These are phyloP conservation scores for Naja naja DNA, from an alignment of 2,113 vertebrate genomes.

Conservation along the genomic window DNA sequence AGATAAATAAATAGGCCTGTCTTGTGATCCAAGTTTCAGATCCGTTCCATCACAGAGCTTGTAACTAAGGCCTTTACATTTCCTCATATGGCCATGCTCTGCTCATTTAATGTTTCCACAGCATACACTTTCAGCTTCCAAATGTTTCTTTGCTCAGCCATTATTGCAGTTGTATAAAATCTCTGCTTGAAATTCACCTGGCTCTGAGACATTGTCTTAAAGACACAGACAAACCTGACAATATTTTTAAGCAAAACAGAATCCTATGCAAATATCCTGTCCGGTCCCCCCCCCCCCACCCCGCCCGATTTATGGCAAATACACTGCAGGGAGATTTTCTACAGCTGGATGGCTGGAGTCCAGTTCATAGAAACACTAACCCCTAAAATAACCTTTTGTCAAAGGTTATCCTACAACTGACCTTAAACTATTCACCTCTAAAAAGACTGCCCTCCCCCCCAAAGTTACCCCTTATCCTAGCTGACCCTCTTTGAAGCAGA, in stretches of 20 bases:
- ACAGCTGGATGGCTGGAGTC: constrained; percentile 34
- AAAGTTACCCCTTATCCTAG: constrained; percentile 15
- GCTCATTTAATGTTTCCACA: constrained; percentile 57
- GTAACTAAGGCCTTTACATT: constrained; percentile 20
- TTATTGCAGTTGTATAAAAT: constrained; percentile 52
- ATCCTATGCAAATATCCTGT: constrained; percentile 1
- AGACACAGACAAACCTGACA: background rate
- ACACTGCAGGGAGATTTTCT: constrained; percentile 11
- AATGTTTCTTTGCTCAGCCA: constrained; percentile 53
- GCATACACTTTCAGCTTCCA: constrained; percentile 56
- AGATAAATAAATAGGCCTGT: constrained; percentile 56
- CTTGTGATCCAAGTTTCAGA: constrained; percentile 45
- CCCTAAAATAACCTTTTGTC: constrained; percentile 22
- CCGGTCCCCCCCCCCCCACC: background rate
- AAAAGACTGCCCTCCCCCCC: background rate
- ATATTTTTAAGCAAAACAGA: constrained; percentile 32
- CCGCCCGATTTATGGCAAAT: constrained; percentile 34
- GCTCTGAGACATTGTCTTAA: background rate
- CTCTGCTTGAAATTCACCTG: constrained; percentile 43
- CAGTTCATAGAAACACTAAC: constrained; percentile 21
- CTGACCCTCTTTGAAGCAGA: constrained; percentile 28
- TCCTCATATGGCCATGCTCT: constrained; percentile 49
- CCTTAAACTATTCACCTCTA: constrained; percentile 32
- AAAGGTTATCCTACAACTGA: constrained; percentile 31
- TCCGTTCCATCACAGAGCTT: background rate